These are phyloP conservation scores for Streptopelia turtur DNA, from an alignment of 2,797 vertebrate genomes.

Conservation along the genomic window DNA sequence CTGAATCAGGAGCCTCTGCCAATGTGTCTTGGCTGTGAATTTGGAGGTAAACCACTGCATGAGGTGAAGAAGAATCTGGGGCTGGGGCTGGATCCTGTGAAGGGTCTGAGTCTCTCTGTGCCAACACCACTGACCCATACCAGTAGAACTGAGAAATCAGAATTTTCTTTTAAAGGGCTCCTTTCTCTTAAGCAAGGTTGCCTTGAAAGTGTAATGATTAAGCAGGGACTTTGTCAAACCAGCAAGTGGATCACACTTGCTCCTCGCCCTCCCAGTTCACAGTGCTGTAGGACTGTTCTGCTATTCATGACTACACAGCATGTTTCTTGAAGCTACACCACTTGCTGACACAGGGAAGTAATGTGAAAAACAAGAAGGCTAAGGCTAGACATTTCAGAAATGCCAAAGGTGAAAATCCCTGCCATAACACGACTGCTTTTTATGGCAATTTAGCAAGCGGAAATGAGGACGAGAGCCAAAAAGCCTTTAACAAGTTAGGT, in stretches of 20 bases:
- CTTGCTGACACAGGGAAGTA: not conserved
- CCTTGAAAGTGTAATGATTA: not conserved
- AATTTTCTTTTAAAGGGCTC: not conserved
- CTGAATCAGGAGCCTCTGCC: not conserved
- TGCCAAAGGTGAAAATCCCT: conserved; percentile 13
- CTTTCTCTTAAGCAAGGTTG: not conserved
- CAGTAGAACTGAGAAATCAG: not conserved
- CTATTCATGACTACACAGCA: not conserved
- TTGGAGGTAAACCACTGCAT: not conserved
- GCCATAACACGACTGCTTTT: not conserved
- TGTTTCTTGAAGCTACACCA: not conserved
- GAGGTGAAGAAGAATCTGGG: not conserved
- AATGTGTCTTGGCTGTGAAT: not conserved
- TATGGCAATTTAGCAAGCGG: not conserved
- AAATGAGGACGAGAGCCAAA: conserved; percentile 12
- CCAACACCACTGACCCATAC: not conserved
- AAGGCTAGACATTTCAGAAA: not conserved
- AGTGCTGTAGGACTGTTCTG: not conserved
- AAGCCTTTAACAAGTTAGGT: not conserved
- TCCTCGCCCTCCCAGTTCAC: not conserved
- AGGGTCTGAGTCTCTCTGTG: not conserved
- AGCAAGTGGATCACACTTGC: not conserved
- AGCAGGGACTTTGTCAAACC: not conserved
- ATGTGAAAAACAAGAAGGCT: not conserved
- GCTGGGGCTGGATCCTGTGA: not conserved